Evolutionary conservation across 1,140 invertebrate species (phyloP).

Genomic region (Maconellicoccus hirsutus): DNA sequence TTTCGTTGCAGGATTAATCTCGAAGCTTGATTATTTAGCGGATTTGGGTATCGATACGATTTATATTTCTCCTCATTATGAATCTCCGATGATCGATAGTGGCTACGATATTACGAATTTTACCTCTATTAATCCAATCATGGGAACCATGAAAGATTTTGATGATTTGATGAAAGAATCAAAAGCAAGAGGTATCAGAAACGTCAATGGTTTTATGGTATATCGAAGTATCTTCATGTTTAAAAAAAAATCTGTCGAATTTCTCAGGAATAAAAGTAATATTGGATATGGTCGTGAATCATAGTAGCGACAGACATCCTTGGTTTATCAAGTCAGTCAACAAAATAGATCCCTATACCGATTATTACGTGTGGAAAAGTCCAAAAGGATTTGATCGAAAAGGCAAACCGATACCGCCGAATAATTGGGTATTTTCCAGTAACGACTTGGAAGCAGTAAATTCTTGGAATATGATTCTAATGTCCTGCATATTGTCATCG

Average conservation of each 20-base stretch:
- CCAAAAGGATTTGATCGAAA: slow-evolving; percentile 37
- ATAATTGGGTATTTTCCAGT: slow-evolving; percentile 42
- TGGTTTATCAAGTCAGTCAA: slow-evolving; percentile 59
- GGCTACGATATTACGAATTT: slow-evolving; percentile 68
- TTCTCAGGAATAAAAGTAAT: slow-evolving; percentile 56
- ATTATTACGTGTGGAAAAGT: slow-evolving; percentile 65
- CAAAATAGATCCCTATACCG: slow-evolving; percentile 44
- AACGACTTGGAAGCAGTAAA: background rate
- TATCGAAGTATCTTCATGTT: background rate
- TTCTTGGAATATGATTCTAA: too few species aligned
- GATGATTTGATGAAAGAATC: slow-evolving; percentile 45
- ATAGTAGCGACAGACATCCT: slow-evolving; percentile 58
- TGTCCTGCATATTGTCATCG: background rate
- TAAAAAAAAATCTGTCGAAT: background rate
- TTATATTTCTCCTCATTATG: slow-evolving; percentile 60
- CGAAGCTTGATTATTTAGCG: slow-evolving; percentile 49
- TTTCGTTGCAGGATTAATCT: slow-evolving; percentile 39
- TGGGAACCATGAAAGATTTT: slow-evolving; percentile 62
- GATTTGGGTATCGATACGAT: slow-evolving; percentile 51
- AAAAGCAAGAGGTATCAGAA: slow-evolving; percentile 40
- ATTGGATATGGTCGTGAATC: slow-evolving; percentile 75
- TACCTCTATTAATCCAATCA: slow-evolving; percentile 50
- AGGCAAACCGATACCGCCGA: slow-evolving; percentile 35
- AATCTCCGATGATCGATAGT: slow-evolving; percentile 53
- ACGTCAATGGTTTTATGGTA: too few species aligned